Conservation (phyloP, 2,797 vertebrate genomes). For the Moxostoma hubbsi region DNA sequence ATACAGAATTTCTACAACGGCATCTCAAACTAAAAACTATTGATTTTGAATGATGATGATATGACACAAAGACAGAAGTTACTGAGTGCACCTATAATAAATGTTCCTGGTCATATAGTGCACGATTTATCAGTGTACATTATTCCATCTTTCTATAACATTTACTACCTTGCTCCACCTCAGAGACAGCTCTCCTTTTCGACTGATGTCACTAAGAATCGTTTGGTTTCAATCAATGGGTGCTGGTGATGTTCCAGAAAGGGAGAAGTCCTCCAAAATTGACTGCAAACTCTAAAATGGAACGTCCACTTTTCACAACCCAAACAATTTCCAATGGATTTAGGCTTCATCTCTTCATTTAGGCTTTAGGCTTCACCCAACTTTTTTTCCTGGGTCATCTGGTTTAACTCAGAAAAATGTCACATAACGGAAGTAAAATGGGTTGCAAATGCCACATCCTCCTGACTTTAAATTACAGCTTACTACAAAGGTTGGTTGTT, state of each 20-base stretch:
- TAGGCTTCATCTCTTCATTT: too few relatives aligned
- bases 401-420: not conserved
- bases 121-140: not conserved
- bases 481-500: too few relatives aligned
- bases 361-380: too few relatives aligned
- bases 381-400: too few relatives aligned
- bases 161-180: not conserved
- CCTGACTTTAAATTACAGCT: too few relatives aligned
- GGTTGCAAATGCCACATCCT: not conserved
- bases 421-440: not conserved
- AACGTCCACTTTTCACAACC: not conserved
- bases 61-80: too few relatives aligned
- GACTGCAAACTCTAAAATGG: not conserved
- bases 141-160: not conserved
- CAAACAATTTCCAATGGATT: not conserved
- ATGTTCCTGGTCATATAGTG: not conserved
- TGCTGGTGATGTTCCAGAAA: not conserved
- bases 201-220: not conserved
- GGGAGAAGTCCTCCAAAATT: not conserved
- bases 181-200: not conserved
- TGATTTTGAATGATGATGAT: too few relatives aligned
- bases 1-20: too few relatives aligned
- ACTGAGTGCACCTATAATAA: not conserved
- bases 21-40: too few relatives aligned
- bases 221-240: not conserved